phyloP scores from a whole-genome alignment of 1,140 invertebrate species.

The Pachyrhynchus sulphureomaculatus region DNA sequence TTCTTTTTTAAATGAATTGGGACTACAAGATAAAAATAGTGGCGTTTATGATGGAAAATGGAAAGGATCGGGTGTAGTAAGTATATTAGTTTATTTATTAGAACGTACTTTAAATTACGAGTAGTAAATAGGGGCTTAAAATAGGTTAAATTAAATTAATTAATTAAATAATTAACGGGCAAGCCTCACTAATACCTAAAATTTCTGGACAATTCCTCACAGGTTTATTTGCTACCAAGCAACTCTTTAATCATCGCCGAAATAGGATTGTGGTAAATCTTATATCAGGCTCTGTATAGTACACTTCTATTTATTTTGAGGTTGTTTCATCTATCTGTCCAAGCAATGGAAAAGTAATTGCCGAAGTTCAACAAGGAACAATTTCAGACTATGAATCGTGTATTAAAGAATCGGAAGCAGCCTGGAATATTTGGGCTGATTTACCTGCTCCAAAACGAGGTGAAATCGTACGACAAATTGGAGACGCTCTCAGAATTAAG shows the following conservation, averaged over 20 bases:
- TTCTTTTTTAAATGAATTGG: slow-evolving; percentile 87
- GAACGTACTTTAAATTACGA: neutral
- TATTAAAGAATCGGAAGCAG: slow-evolving; percentile 69
- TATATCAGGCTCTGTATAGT: too few species aligned
- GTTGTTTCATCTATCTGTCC: slow-evolving; percentile 74
- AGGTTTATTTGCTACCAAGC: too few species aligned
- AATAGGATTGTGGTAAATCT: too few species aligned
- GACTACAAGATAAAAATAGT: slow-evolving; percentile 73
- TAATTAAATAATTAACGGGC: too few species aligned
- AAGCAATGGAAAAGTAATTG: slow-evolving; percentile 85
- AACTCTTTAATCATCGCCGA: too few species aligned
- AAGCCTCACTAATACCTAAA: too few species aligned
- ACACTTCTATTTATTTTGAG: slow-evolving; percentile 53
- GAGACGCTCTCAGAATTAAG: slow-evolving; percentile 85
- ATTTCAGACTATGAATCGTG: slow-evolving; percentile 76
- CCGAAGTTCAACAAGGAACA: slow-evolving; percentile 76
- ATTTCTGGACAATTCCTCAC: too few species aligned
- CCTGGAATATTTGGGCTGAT: slow-evolving; percentile 81
- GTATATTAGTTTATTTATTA: slow-evolving; percentile 41
- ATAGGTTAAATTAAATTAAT: neutral
- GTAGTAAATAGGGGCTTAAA: too few species aligned
- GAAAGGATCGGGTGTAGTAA: slow-evolving; percentile 81
- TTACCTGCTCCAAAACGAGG: slow-evolving; percentile 87
- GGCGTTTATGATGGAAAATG: slow-evolving; percentile 89
- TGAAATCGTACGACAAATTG: slow-evolving; percentile 95